These are phyloP conservation scores for Hirtodrosophila duncani DNA, from an alignment of 2,888 invertebrate genomes.

Conservation along the genomic window DNA sequence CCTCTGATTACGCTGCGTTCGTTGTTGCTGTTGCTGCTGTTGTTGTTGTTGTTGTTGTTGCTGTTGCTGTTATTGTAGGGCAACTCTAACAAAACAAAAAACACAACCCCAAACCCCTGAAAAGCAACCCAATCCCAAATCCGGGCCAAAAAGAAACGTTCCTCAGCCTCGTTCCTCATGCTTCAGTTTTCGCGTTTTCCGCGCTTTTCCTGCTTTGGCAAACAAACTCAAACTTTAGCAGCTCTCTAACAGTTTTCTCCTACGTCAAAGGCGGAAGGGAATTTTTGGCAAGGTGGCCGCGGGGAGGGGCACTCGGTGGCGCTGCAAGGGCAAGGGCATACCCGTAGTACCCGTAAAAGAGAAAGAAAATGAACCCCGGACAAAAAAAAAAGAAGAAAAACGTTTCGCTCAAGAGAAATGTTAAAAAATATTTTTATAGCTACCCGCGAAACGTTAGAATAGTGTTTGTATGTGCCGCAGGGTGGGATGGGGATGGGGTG, in stretches of 20 bases:
- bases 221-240: constrained; percentile 65
- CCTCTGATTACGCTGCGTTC: constrained; percentile 33
- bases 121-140: constrained; percentile 12
- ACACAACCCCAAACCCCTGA: no score
- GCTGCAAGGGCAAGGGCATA: constrained; percentile 21
- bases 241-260: constrained; percentile 64
- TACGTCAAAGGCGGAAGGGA: constrained; percentile 26
- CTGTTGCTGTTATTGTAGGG: constrained; percentile 30
- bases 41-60: constrained; percentile 24
- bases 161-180: neutral
- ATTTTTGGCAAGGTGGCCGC: neutral
- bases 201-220: constrained; percentile 30
- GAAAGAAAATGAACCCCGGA: neutral
- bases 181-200: no score
- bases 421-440: constrained; percentile 73
- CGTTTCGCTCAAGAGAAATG: constrained; percentile 63
- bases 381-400: constrained; percentile 55
- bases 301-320: neutral
- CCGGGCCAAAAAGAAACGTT: constrained; percentile 3
- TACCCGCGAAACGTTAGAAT: constrained; percentile 68
- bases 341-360: constrained; percentile 3
- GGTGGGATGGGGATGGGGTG: no score
- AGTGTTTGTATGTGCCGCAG: constrained; percentile 60
- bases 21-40: no score
- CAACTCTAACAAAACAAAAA: constrained; percentile 40